These are phyloP conservation scores for Cotesia congregata DNA, from an alignment of 2,888 invertebrate genomes.

Conservation along the genomic window DNA sequence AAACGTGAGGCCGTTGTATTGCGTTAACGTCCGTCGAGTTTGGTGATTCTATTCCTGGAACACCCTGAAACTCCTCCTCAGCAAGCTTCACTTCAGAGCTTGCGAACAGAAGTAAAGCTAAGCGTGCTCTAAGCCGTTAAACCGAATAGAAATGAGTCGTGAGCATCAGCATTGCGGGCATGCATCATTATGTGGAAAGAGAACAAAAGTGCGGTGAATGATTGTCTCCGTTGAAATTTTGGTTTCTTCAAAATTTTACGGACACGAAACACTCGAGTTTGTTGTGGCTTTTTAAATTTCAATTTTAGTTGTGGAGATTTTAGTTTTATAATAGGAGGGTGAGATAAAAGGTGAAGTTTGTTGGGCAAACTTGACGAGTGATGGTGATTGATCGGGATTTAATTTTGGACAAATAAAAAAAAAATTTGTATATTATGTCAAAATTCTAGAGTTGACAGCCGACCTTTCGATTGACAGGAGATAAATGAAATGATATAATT, in stretches of 20 bases:
- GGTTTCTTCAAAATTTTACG: too few relatives aligned
- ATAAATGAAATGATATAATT: not conserved
- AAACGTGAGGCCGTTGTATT: constrained; percentile 49
- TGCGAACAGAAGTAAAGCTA: constrained; percentile 19
- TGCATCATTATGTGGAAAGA: constrained; percentile 49
- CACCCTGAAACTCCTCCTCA: constrained; percentile 64
- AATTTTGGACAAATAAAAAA: not conserved
- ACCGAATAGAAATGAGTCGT: constrained; percentile 23
- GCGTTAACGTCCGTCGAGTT: constrained; percentile 52
- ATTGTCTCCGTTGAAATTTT: constrained; percentile 41
- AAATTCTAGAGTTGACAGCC: not conserved
- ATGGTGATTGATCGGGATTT: not conserved
- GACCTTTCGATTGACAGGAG: not conserved
- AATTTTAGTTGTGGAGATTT: too few relatives aligned
- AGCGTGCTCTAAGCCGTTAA: constrained; percentile 40
- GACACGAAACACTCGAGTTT: too few relatives aligned
- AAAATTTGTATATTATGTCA: not conserved
- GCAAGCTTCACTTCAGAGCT: constrained; percentile 45
- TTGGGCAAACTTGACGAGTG: not conserved
- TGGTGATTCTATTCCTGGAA: constrained; percentile 69
- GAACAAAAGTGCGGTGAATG: constrained; percentile 55
- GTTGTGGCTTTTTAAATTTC: too few relatives aligned
- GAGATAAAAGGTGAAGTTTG: too few relatives aligned
- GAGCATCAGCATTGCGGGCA: constrained; percentile 59
- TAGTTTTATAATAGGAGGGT: too few relatives aligned